Percentiles rank a stretch among this genome's conserved stretches.
Conservation (phyloP, 2,888 invertebrate genomes). For the Dynastes hyllus region DNA sequence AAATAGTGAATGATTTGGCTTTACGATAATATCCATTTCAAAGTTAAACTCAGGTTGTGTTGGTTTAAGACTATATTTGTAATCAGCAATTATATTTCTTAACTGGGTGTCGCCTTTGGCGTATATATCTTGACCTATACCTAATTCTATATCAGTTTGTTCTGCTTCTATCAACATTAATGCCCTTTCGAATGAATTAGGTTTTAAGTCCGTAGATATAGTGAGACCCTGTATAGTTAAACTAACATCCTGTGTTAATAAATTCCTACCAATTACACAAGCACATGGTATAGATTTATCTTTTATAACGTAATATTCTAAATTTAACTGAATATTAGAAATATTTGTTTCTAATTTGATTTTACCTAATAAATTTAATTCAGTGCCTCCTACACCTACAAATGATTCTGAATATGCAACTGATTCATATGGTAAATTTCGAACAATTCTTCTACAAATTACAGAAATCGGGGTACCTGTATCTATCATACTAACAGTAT, state of each 20-base stretch:
- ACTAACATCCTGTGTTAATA: too few relatives aligned
- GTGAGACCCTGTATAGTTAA: too few relatives aligned
- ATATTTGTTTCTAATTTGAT: neutral
- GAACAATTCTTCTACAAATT: neutral
- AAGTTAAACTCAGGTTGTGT: conserved; percentile 10
- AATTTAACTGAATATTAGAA: neutral
- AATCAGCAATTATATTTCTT: conserved; percentile 26
- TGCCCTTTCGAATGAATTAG: neutral
- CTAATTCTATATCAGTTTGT: neutral
- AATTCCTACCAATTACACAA: too few relatives aligned
- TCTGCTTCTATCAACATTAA: neutral
- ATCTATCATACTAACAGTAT: too few relatives aligned
- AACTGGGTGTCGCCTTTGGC: neutral
- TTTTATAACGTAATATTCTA: neutral
- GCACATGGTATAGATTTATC: neutral
- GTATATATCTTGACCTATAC: neutral
- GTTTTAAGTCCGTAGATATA: too few relatives aligned
- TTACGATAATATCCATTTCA: conserved; percentile 34
- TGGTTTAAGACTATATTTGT: neutral
- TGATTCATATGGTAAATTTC: neutral
- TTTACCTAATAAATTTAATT: conserved; percentile 2
- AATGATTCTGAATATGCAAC: neutral
- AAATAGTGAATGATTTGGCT: conserved; percentile 21
- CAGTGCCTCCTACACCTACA: neutral
- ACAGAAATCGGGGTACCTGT: neutral